A percentile compares a stretch with the other conserved stretches of the same genome.
These are phyloP conservation scores for Azemiops feae DNA, from an alignment of 2,113 vertebrate species.

Conservation along the genomic window DNA sequence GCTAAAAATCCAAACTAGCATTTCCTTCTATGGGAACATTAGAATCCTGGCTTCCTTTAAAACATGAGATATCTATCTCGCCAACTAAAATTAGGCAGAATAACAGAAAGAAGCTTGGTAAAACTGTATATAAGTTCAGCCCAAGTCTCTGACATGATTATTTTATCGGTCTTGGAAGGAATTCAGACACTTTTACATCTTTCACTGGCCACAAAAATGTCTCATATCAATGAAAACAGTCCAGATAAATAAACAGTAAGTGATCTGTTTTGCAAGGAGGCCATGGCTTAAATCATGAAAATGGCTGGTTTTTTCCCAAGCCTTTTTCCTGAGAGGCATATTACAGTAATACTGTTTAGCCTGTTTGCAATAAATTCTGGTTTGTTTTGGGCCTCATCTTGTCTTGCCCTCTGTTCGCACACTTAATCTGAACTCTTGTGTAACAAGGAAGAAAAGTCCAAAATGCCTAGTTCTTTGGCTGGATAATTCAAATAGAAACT, in stretches of 20 bases:
- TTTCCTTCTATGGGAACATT: not conserved
- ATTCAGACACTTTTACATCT: not conserved
- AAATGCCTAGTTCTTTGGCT: constrained; percentile 35
- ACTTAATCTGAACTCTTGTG: constrained; percentile 25
- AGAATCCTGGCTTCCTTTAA: not conserved
- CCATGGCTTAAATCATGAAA: constrained; percentile 12
- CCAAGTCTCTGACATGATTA: not conserved
- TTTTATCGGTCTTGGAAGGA: constrained; percentile 1
- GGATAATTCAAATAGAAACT: constrained; percentile 40
- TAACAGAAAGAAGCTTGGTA: not conserved
- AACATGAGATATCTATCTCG: not conserved
- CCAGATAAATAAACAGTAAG: constrained; percentile 19
- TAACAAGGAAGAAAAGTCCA: constrained; percentile 22
- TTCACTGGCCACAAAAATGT: not conserved
- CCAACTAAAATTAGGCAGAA: not conserved
- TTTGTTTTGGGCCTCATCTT: not conserved
- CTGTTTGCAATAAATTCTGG: constrained; percentile 23
- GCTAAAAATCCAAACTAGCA: not conserved
- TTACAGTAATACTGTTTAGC: constrained; percentile 1
- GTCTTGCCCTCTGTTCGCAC: not conserved
- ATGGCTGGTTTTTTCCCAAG: not conserved
- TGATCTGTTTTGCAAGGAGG: not conserved
- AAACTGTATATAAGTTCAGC: not conserved
- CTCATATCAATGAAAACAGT: not conserved
- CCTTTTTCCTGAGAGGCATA: not conserved